Base-by-base conservation (phyloP, 2,888 invertebrate species). In the Lucinisca nassula region DNA sequence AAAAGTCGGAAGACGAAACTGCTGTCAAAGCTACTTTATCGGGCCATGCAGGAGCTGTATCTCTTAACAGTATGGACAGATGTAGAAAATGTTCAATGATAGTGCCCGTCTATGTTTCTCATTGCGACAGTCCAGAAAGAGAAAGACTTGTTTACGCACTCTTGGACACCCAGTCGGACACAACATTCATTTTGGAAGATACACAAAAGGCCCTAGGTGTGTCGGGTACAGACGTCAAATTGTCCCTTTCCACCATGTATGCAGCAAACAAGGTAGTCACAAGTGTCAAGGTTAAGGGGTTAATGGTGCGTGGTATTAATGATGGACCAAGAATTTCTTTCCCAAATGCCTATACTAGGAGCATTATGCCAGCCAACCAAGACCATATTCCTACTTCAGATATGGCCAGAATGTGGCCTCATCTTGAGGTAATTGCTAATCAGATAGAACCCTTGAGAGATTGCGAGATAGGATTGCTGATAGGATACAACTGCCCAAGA, bases 81-180 rank as follows among this genome's bases (percentile, higher is more conserved):
- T 45, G 45, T 45, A 45, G 45, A 45, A 77, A 83, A 38, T 70
- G 40, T 67, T 85, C 88, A 21, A 70, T 78, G 35, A 83, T 85
- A 17, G 49, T 88, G 35, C 85, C 85, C 21, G 90, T 92, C 0
- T 89, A 81, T 80, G 32, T 92, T 0, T 88, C 90, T 4, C 82
- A 82, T 55, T 38, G 17, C 12, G 61, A 85, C 12, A 79, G 78
- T 8, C 92, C 90, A 21, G 76, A 84, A 12, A 76, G 61, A n/a
- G 91, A 91, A 79, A 61, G 24, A 14, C 45, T 91, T 3, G 87
- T 92, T 8, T 92, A 92, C 75, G 90, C 91, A 0, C 24, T 92
- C 27, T 38, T 92, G 0, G 92, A 92, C 78, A 84, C 91, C 2
- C 89, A 90, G 58, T 88, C 88, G 21, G 89, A 92, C 45, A 85